phyloP scores from a whole-genome alignment of 1,140 invertebrate genomes.

The Drosophila mojavensis region DNA sequence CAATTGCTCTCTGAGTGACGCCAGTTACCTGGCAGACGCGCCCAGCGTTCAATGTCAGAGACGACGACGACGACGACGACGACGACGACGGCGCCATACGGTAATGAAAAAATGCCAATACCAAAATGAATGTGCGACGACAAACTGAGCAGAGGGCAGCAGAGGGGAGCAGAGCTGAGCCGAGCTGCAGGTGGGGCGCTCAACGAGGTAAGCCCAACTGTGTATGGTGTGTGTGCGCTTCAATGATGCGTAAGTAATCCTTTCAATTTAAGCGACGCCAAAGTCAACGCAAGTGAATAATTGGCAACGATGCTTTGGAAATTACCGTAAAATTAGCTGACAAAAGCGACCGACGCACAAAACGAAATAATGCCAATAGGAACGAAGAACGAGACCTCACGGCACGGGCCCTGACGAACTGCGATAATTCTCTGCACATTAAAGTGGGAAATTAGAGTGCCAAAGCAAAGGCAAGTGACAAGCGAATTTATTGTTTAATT shows the following conservation, averaged over 20 bases:
- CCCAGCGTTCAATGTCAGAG: conserved; percentile 60
- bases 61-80: neutral
- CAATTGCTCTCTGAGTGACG: conserved; percentile 81
- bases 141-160: no score
- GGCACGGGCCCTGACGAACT: neutral
- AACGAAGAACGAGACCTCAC: neutral
- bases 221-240: conserved; percentile 48
- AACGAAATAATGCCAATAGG: conserved; percentile 25
- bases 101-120: conserved; percentile 81
- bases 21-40: conserved; percentile 48
- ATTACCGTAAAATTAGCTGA: conserved; percentile 81
- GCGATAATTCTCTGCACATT: neutral
- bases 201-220: conserved; percentile 2
- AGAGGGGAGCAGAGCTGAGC: no score
- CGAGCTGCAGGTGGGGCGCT: neutral
- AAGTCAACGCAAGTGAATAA: conserved; percentile 73
- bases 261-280: conserved; percentile 74
- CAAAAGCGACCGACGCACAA: conserved; percentile 27
- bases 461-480: neutral
- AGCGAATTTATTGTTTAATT: neutral
- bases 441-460: neutral
- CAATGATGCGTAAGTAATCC: conserved; percentile 80
- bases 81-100: conserved; percentile 12
- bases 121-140: conserved; percentile 69
- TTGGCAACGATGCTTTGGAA: conserved; percentile 75